These are phyloP conservation scores for Cydia strobilella DNA, from an alignment of 1,140 invertebrate genomes.

Conservation along the genomic window DNA sequence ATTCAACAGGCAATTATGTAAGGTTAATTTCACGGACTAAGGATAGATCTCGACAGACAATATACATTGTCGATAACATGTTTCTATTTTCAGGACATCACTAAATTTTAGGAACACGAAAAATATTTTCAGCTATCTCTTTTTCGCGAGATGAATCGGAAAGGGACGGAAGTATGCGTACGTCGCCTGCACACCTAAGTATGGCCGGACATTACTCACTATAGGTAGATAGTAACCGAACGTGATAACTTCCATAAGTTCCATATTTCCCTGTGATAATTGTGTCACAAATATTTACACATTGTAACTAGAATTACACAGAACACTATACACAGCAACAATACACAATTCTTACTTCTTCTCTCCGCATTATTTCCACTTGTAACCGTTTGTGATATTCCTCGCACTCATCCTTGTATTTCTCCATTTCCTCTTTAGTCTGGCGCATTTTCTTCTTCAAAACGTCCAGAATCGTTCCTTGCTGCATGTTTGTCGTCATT, in stretches of 20 bases:
- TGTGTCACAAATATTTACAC: constrained; percentile 55
- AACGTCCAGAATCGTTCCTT: constrained; percentile 94
- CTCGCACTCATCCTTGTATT: constrained; percentile 97
- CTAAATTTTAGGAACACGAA: constrained; percentile 53
- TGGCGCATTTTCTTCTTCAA: constrained; percentile 99
- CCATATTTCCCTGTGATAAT: constrained; percentile 45
- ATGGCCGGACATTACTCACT: constrained; percentile 80
- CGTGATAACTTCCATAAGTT: constrained; percentile 71
- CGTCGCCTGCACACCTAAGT: constrained; percentile 78
- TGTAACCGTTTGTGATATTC: constrained; percentile 94
- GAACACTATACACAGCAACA: constrained; percentile 63
- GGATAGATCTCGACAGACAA: constrained; percentile 34
- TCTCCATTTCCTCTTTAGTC: constrained; percentile 98
- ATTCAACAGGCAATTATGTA: constrained; percentile 45
- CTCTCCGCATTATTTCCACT: constrained; percentile 93
- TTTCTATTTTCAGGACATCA: constrained; percentile 53
- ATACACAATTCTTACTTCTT: constrained; percentile 91
- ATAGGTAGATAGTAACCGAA: constrained; percentile 72
- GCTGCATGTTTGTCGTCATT: constrained; percentile 92
- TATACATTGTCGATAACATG: constrained; percentile 42
- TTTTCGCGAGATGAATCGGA: constrained; percentile 61
- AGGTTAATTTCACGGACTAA: constrained; percentile 45
- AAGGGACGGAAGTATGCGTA: constrained; percentile 76
- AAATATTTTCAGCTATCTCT: constrained; percentile 63
- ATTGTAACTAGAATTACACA: constrained; percentile 52